Conservation (phyloP, 2,113 vertebrate genomes). For the Paradisaea rubra region DNA sequence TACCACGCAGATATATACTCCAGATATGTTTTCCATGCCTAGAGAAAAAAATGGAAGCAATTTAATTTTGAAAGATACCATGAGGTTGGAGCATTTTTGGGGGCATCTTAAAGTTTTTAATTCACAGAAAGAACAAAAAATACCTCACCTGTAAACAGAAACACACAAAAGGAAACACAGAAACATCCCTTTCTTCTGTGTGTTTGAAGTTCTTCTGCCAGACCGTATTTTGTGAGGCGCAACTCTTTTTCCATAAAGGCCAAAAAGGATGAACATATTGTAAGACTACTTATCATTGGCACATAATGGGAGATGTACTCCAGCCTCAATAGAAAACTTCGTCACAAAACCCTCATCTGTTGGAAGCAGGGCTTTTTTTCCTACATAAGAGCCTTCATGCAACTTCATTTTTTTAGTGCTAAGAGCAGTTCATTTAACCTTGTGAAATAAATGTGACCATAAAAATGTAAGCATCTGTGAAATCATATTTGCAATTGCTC, state of each 20-base stretch:
- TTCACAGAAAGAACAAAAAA: background rate
- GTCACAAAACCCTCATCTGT: background rate
- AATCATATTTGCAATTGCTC: background rate
- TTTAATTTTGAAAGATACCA: background rate
- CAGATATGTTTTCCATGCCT: background rate
- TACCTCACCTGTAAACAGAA: background rate
- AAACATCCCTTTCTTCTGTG: background rate
- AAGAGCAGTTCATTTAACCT: slow-evolving; percentile 11
- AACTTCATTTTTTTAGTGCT: background rate
- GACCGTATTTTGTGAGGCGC: accelerated
- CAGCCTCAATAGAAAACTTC: background rate
- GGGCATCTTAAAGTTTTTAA: background rate
- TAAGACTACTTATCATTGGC: background rate
- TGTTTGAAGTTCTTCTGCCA: background rate
- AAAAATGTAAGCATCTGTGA: slow-evolving; percentile 25
- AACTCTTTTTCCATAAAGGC: background rate
- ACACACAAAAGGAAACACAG: background rate
- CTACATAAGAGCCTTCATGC: background rate
- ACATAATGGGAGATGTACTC: background rate
- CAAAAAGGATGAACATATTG: background rate
- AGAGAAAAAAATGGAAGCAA: background rate
- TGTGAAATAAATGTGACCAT: slow-evolving; percentile 1
- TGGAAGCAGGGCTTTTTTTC: background rate
- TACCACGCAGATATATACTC: background rate
- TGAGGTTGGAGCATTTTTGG: accelerated